Percentiles rank a stretch among this genome's conserved stretches.
Conservation (phyloP, 2,797 vertebrate species). For the Macropus fuliginosus region DNA sequence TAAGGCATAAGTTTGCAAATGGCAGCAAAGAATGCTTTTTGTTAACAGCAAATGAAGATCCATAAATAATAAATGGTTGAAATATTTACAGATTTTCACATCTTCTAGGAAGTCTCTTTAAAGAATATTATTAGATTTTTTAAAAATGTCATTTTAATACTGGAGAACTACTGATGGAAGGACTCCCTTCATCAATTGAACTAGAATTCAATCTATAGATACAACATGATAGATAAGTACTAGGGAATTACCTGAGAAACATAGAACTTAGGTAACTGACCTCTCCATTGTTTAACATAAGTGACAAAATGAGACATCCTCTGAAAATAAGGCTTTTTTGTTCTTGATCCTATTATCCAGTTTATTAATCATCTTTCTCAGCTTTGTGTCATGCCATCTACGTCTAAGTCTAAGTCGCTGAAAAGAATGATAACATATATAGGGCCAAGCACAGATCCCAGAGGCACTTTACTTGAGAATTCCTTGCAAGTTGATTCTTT, state of each 20-base stretch:
- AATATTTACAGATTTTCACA: neutral
- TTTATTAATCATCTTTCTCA: neutral
- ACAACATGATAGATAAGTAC: neutral
- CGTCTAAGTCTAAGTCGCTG: neutral
- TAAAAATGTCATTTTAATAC: neutral
- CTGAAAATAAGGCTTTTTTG: neutral
- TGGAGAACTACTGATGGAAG: neutral
- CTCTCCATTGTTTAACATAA: neutral
- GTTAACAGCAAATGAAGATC: neutral
- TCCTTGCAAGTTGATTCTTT: neutral
- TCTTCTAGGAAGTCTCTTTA: neutral
- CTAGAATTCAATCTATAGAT: neutral
- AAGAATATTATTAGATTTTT: neutral
- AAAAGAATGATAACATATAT: neutral
- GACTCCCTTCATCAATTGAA: neutral
- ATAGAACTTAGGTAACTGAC: neutral
- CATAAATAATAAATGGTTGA: neutral
- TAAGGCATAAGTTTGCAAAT: neutral
- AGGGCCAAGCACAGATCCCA: neutral
- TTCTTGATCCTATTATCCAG: neutral
- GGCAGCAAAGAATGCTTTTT: neutral
- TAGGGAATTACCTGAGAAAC: neutral
- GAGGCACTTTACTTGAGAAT: neutral
- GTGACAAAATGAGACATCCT: neutral
- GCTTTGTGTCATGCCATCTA: neutral